These are phyloP conservation scores for Ctenoplectra terminalis DNA, from an alignment of 1,140 invertebrate genomes.

Conservation along the genomic window DNA sequence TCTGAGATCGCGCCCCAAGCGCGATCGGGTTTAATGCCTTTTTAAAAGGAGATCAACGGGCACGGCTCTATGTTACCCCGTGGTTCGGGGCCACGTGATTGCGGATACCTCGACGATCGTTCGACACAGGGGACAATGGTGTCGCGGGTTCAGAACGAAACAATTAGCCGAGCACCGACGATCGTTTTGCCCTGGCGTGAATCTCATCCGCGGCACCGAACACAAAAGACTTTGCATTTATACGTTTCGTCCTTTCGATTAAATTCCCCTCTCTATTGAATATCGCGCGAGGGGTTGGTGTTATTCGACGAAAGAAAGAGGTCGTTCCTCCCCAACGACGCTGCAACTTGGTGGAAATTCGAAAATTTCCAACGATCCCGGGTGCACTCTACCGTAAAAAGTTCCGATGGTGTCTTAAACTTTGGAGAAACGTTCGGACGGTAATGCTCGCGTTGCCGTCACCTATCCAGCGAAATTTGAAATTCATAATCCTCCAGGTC, in stretches of 20 bases:
- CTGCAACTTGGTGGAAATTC: conserved; percentile 54
- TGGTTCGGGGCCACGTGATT: not conserved
- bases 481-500: not conserved
- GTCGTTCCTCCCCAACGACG: conserved; percentile 50
- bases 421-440: conserved; percentile 43
- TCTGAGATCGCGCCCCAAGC: conserved; percentile 77
- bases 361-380: conserved; percentile 57
- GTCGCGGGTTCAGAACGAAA: conserved; percentile 63
- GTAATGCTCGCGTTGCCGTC: conserved; percentile 45
- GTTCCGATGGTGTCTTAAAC: conserved; percentile 60
- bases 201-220: conserved; percentile 12
- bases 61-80: not conserved
- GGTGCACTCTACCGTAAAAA: conserved; percentile 58
- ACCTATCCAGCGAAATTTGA: conserved; percentile 38
- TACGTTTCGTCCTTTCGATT: conserved; percentile 48
- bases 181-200: conserved; percentile 32
- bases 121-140: conserved; percentile 49
- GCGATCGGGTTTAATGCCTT: conserved; percentile 73
- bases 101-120: conserved; percentile 20
- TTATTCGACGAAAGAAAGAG: conserved; percentile 28
- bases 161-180: conserved; percentile 57
- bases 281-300: conserved; percentile 18
- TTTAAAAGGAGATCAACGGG: conserved; percentile 73
- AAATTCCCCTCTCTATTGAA: not conserved
- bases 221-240: conserved; percentile 53